Evolutionary conservation across 2,797 vertebrate genomes (phyloP), one percentile per base, ranked within the genome.

Genomic region (Mormyrus proboscirostris): DNA sequence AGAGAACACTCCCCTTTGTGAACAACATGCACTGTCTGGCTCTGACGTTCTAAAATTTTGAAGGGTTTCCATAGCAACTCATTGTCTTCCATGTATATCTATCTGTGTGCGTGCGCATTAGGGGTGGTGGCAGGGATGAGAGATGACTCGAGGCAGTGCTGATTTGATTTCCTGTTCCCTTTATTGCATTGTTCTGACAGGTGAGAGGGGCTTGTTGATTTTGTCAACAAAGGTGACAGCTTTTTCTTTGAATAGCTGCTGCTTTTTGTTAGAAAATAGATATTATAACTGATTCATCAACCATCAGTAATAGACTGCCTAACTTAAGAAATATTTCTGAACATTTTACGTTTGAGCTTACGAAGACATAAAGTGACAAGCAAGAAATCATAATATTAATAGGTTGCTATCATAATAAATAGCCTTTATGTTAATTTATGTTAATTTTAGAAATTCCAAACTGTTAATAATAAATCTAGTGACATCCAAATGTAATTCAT

Each of bases 161-260:
- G 91, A 93, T 93, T 93, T 92, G 91, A 93, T 93, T 93, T 92
- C 91, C 91, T 92, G 91, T 89, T 92, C 89, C 87, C 91, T 92
- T 90, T 86, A 89, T 89, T 86, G 25, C 73, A 38, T 85, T 88
- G 41, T 57, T 57, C 73, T 87, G 89, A 88, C 89, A 88, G 89
- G 89, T 88, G 89, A 88, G 25, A 49, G 86, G 51, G 51, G 62
- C 65, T 89, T 44, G 41, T 88, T 82, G 73, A 38, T 50, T 86
- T 91, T 86, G 89, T 62, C 22, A n/a, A 89, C 83, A 50, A 14
- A 89, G 89, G 50, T 91, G 91, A 90, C 76, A 84, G 87, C 38
- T 22, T 59, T 83, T 22, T 90, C 89, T 89, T 57, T 86, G 89
- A 91, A 89, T 92, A 93, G 92, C 92, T 93, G 93, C 86, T 92